Conservation (phyloP, 1,140 invertebrate genomes). For the Meloidogyne floridensis region DNA sequence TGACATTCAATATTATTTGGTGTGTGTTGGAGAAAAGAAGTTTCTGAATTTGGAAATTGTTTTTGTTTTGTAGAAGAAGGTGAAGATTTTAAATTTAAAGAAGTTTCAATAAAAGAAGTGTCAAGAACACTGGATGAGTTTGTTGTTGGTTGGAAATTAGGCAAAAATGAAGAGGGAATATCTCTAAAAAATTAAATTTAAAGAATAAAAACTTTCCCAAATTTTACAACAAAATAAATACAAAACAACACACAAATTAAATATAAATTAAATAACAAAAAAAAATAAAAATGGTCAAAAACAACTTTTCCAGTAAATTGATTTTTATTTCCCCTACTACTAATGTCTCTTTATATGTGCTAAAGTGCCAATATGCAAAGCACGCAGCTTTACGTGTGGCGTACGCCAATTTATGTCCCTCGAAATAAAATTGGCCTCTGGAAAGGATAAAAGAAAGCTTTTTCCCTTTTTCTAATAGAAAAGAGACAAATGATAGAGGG, state of each 20-base stretch:
- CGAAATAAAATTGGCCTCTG: background rate
- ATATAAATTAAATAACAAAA: background rate
- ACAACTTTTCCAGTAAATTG: background rate
- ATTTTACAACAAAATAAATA: no score
- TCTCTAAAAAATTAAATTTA: background rate
- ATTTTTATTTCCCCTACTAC: background rate
- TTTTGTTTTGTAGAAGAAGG: background rate
- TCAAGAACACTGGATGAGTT: background rate
- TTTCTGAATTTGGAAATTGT: background rate
- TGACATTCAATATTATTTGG: conserved; percentile 3
- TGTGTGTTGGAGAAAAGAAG: background rate
- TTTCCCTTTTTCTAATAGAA: background rate
- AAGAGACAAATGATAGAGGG: background rate
- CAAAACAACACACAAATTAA: background rate
- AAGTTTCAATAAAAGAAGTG: background rate
- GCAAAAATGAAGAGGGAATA: background rate
- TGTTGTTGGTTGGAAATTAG: background rate
- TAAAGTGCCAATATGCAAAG: conserved; percentile 9
- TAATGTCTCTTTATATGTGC: background rate
- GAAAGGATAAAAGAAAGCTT: background rate
- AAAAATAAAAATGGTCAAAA: conserved; percentile 3
- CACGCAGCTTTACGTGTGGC: background rate
- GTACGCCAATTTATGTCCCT: conserved; percentile 2
- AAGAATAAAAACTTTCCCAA: no score
- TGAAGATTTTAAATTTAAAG: background rate